Evolutionary conservation across 2,113 vertebrate genomes (phyloP).

Genomic region (Pachycephala philippinensis): DNA sequence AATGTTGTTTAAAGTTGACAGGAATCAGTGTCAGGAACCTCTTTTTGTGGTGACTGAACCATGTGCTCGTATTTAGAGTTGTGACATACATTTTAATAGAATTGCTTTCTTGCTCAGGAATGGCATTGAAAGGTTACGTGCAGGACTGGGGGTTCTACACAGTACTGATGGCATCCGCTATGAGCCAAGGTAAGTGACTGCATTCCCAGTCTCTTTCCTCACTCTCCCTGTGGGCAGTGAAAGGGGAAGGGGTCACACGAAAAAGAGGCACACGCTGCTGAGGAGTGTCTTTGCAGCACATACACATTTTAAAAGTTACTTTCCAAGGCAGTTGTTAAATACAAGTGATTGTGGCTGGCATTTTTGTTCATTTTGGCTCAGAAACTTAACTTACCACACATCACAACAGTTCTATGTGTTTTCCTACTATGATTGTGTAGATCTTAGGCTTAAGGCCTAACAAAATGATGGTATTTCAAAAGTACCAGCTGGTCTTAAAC

Average conservation of each 20-base stretch:
- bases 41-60: background rate
- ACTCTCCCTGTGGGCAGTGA: accelerated
- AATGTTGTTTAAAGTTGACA: background rate
- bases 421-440: background rate
- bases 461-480: background rate
- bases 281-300: background rate
- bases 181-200: conserved; percentile 82
- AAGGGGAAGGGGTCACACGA: background rate
- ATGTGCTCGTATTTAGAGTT: accelerated
- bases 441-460: background rate
- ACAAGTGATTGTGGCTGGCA: accelerated
- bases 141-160: conserved; percentile 80
- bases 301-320: background rate
- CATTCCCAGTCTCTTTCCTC: background rate
- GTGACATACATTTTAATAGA: background rate
- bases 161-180: conserved; percentile 75
- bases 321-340: background rate
- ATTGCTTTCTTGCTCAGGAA: conserved; percentile 79
- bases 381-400: background rate
- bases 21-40: background rate
- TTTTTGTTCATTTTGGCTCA: background rate
- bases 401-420: background rate
- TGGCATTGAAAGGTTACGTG: conserved; percentile 85
- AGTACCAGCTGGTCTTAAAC: background rate
- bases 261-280: background rate